A percentile compares a stretch with the other conserved stretches of the same genome.
Conservation (phyloP, 2,797 vertebrate genomes). For the Hyperoplus immaculatus region DNA sequence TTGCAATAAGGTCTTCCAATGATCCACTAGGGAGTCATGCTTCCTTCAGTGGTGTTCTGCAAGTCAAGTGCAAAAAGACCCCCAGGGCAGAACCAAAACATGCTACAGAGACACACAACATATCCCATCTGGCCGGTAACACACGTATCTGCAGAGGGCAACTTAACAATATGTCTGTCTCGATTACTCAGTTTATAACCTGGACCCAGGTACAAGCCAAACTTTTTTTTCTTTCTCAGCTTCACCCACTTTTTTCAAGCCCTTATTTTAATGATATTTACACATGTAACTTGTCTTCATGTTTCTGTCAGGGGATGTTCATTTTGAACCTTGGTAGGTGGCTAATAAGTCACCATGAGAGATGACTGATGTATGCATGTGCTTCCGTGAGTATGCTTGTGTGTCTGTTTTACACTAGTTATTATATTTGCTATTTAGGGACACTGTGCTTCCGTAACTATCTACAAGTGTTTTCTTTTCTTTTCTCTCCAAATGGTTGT, state of each 20-base stretch:
- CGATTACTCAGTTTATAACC: not conserved
- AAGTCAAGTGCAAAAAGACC: not conserved
- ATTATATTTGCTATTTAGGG: constrained; percentile 29
- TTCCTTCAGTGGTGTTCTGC: not conserved
- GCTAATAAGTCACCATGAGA: constrained; percentile 34
- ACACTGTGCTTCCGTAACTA: constrained; percentile 6
- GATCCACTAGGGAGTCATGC: not conserved
- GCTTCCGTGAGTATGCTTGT: not conserved
- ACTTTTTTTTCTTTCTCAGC: too few relatives aligned
- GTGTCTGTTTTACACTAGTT: constrained; percentile 12
- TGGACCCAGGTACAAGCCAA: not conserved
- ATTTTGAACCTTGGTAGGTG: constrained; percentile 24
- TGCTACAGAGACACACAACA: not conserved
- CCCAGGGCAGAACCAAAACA: not conserved
- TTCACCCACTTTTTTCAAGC: too few relatives aligned
- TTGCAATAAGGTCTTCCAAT: not conserved
- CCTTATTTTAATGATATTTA: too few relatives aligned
- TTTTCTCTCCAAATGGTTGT: constrained; percentile 1
- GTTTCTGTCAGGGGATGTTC: constrained; percentile 32
- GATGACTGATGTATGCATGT: not conserved
- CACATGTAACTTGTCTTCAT: not conserved
- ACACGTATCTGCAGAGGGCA: not conserved
- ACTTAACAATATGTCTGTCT: not conserved
- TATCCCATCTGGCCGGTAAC: not conserved
- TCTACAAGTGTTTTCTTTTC: constrained; percentile 19